Conservation (phyloP, 2,888 invertebrate genomes). For the Drosophila fungiperda region DNA sequence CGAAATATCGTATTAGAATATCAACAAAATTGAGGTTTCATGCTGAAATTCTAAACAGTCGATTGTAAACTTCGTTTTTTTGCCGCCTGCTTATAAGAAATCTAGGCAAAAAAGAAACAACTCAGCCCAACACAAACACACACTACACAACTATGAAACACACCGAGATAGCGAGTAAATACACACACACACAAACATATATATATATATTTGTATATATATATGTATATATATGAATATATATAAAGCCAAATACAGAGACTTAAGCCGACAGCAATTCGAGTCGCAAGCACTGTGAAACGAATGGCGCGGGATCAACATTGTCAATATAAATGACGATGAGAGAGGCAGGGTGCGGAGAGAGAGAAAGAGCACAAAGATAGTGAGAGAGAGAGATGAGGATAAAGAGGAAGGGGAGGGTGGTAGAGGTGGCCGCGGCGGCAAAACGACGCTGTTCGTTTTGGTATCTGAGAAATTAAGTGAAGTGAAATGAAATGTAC, state of each 20-base stretch:
- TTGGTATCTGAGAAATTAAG: constrained; percentile 80
- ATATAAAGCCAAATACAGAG: constrained; percentile 48
- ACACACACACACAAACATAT: constrained; percentile 15
- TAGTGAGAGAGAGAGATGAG: background rate
- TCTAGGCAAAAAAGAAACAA: constrained; percentile 50
- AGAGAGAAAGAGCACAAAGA: constrained; percentile 2
- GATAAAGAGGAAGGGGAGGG: background rate
- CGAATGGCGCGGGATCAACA: constrained; percentile 57
- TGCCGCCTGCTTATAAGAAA: constrained; percentile 59
- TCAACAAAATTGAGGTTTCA: constrained; percentile 35
- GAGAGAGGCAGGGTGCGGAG: constrained; percentile 2
- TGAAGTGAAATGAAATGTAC: constrained; percentile 81
- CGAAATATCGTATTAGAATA: constrained; percentile 52
- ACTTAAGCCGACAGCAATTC: constrained; percentile 80
- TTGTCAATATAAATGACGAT: constrained; percentile 38
- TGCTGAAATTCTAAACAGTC: constrained; percentile 40
- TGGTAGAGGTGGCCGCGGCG: constrained; percentile 15
- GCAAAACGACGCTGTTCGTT: constrained; percentile 67
- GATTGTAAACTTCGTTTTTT: constrained; percentile 60
- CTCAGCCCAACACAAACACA: constrained; percentile 41
- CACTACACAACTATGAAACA: constrained; percentile 25
- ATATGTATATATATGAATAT: constrained; percentile 15
- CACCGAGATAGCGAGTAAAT: constrained; percentile 18
- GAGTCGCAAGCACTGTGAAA: constrained; percentile 60
- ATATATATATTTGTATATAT: constrained; percentile 22